Conservation (phyloP, 1,140 invertebrate genomes). For the Trypoxylus dichotomus region DNA sequence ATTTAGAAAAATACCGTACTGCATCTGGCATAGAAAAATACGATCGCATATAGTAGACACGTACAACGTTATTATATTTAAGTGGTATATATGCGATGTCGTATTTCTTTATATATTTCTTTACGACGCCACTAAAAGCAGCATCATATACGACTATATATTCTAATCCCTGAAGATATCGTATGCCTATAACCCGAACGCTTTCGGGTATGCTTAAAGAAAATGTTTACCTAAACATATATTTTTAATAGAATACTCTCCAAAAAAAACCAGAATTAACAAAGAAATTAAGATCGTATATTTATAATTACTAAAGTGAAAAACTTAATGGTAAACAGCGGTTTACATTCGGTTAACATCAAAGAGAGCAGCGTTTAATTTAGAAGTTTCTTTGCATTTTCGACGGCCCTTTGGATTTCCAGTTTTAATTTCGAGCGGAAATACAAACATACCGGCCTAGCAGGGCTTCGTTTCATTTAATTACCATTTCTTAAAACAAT, state of each 20-base stretch:
- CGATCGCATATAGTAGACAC: background rate
- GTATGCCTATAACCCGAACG: too few species aligned
- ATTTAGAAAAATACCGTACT: background rate
- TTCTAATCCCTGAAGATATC: too few species aligned
- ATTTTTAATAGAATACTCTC: too few species aligned
- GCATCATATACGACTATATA: background rate
- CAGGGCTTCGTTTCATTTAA: background rate
- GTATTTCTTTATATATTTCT: background rate
- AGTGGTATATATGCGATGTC: background rate
- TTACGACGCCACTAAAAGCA: background rate
- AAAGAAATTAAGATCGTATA: background rate
- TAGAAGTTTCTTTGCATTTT: background rate
- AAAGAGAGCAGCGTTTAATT: conserved; percentile 1
- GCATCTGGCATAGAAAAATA: background rate
- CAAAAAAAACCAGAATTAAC: background rate
- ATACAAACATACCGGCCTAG: background rate
- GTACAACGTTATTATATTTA: conserved; percentile 9
- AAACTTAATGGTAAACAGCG: background rate
- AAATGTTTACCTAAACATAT: too few species aligned
- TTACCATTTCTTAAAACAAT: background rate
- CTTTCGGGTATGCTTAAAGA: too few species aligned
- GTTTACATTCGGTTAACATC: conserved; percentile 10
- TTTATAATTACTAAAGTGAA: background rate
- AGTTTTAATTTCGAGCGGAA: conserved; percentile 5
- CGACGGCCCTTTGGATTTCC: background rate